Evolutionary conservation across 2,113 vertebrate genomes (phyloP).

Genomic region (Megalops atlanticus): DNA sequence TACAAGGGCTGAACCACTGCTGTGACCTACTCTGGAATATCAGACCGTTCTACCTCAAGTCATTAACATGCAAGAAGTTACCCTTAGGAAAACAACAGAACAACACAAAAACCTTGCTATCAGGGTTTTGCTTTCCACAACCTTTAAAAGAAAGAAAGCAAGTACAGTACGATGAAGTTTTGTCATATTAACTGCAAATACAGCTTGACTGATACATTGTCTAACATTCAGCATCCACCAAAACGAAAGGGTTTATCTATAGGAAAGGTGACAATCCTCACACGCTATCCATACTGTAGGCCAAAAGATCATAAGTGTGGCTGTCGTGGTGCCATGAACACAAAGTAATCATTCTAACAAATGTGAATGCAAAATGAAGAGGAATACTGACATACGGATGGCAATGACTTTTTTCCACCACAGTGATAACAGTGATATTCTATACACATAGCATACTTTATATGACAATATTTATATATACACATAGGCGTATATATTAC

Average conservation of each 20-base stretch:
- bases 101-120: neutral
- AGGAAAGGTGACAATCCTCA: neutral
- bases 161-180: neutral
- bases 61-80: conserved; percentile 37
- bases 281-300: conserved; percentile 21
- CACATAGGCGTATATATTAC: conserved; percentile 60
- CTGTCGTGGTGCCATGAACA: conserved; percentile 18
- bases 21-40: conserved; percentile 5
- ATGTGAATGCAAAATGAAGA: conserved; percentile 33
- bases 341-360: conserved; percentile 35
- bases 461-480: conserved; percentile 59
- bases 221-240: neutral
- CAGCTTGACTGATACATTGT: conserved; percentile 4
- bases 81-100: conserved; percentile 25
- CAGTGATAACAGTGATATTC: conserved; percentile 38
- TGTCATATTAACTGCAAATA: conserved; percentile 11
- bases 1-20: conserved; percentile 4
- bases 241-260: neutral
- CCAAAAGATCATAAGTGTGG: conserved; percentile 36
- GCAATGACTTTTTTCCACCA: conserved; percentile 49
- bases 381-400: conserved; percentile 42
- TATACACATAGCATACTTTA: conserved; percentile 24
- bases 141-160: conserved; percentile 6
- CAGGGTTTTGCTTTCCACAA: neutral
- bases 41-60: conserved; percentile 23